Percentiles rank a stretch among this genome's conserved stretches.
Evolutionary conservation across 2,888 invertebrate species (phyloP).

Genomic region (Steinernema hermaphroditum): DNA sequence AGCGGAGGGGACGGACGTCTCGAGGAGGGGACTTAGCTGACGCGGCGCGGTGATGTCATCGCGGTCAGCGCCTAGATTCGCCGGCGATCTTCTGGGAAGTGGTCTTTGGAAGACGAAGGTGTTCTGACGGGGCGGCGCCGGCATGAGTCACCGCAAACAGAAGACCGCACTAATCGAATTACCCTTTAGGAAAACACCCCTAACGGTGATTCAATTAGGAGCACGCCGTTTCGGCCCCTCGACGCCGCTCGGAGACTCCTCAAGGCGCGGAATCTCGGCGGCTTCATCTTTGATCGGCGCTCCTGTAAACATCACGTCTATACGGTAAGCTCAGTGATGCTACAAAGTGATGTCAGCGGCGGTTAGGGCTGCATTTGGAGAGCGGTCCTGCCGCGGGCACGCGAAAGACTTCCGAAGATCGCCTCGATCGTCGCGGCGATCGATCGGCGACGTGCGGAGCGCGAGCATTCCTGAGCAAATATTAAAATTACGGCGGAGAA

Average conservation of each 20-base stretch:
- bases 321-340: neutral
- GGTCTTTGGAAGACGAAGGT: neutral
- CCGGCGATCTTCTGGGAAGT: no score
- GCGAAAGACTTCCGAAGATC: conserved; percentile 14
- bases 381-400: neutral
- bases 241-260: no score
- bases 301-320: conserved; percentile 8
- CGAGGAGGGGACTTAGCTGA: no score
- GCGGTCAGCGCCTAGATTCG: no score
- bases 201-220: neutral
- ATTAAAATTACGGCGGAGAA: neutral
- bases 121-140: neutral
- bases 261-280: no score
- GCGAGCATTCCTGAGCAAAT: conserved; percentile 24
- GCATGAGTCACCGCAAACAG: conserved; percentile 3
- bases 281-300: neutral
- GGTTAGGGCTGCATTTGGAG: no score
- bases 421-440: conserved; percentile 19
- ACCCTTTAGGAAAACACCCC: neutral
- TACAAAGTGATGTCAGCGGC: no score
- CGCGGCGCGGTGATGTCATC: no score
- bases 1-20: no score
- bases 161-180: conserved; percentile 10
- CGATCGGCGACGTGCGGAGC: conserved; percentile 5
- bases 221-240: neutral